phyloP scores from a whole-genome alignment of 2,113 vertebrate species.

The Sebastes schlegelii region DNA sequence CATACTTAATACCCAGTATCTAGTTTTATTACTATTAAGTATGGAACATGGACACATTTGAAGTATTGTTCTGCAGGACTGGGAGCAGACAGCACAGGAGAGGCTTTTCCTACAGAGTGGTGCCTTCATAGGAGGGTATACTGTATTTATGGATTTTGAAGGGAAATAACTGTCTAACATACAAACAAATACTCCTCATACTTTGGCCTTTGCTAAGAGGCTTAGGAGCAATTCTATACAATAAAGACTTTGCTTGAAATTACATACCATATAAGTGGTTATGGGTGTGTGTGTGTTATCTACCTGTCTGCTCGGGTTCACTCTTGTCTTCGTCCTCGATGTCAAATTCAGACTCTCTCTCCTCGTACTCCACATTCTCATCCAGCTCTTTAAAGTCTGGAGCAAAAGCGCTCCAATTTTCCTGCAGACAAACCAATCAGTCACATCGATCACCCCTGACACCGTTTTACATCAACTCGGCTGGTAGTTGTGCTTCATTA shows the following conservation, averaged over 20 bases:
- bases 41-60: neutral
- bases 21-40: neutral
- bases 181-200: neutral
- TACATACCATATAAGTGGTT: neutral
- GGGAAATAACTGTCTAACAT: neutral
- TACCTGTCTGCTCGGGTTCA: conserved; percentile 97
- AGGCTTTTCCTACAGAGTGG: too few relatives aligned
- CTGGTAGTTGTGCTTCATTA: neutral
- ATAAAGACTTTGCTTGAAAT: neutral
- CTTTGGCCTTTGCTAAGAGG: too few relatives aligned
- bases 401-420: conserved; percentile 99
- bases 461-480: neutral
- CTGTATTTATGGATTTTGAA: neutral
- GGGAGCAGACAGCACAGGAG: too few relatives aligned
- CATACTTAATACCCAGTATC: neutral
- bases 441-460: neutral
- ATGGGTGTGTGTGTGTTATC: neutral
- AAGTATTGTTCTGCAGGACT: neutral
- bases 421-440: conserved; percentile 79
- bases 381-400: conserved; percentile 99
- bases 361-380: conserved; percentile 98
- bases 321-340: conserved; percentile 99
- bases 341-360: conserved; percentile 97
- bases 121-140: too few relatives aligned
- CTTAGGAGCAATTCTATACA: neutral